Evolutionary conservation across 2,888 invertebrate species (phyloP).

Genomic region (Smittia aterrima): DNA sequence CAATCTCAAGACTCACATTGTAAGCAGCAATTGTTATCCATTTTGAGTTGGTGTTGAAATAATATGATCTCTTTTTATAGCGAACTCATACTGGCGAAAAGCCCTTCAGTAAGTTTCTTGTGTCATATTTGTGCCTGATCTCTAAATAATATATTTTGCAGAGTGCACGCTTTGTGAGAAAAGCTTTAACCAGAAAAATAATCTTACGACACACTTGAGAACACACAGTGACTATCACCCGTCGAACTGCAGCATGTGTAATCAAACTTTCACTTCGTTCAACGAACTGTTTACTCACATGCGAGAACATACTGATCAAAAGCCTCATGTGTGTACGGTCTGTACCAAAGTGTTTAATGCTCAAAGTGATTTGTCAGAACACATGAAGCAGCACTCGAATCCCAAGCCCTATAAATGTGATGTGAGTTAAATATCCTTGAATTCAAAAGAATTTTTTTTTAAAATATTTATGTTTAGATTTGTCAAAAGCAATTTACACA

Average conservation of each 20-base stretch:
- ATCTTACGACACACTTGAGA: constrained; percentile 27
- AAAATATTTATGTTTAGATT: neutral
- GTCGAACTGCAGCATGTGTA: constrained; percentile 32
- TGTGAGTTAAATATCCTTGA: constrained; percentile 11
- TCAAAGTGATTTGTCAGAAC: constrained; percentile 32
- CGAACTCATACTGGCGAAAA: constrained; percentile 25
- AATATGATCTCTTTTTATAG: neutral
- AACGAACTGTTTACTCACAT: constrained; percentile 37
- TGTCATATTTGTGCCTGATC: neutral
- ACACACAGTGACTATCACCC: constrained; percentile 38
- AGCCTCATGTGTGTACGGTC: constrained; percentile 28
- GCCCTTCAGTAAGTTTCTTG: neutral
- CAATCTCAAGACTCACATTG: constrained; percentile 33
- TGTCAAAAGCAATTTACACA: constrained; percentile 41
- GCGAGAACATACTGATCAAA: constrained; percentile 33
- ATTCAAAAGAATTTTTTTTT: constrained; percentile 1
- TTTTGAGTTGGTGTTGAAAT: neutral
- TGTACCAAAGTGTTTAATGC: constrained; percentile 33
- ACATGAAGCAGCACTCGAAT: constrained; percentile 31
- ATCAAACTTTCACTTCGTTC: constrained; percentile 27
- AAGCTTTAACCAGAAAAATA: constrained; percentile 38
- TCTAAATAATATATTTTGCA: neutral
- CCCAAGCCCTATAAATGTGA: constrained; percentile 39
- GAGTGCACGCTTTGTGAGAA: constrained; percentile 29
- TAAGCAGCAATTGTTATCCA: neutral